Evolutionary conservation across 2,797 vertebrate species (phyloP), one percentile per base, ranked within the genome.

Genomic region (Sciurus vulgaris): DNA sequence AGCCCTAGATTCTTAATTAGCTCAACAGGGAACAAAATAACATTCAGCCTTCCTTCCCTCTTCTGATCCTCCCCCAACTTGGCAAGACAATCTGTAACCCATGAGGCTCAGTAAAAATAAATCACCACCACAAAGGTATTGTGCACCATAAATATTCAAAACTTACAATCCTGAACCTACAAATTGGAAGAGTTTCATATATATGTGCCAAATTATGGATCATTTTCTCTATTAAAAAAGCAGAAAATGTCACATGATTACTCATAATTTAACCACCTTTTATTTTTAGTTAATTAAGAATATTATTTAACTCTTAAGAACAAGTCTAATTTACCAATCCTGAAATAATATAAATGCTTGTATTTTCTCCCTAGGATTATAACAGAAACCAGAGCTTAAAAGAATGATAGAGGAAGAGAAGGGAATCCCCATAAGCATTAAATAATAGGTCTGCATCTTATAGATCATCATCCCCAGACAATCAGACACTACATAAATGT

Each of bases 401-500:
- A 41, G 89, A 95, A 90, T 93, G 87, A 85, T 63, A 72, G 69
- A 74, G 84, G 85, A 97, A 93, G 79, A 93, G 86, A 94, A 93
- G 26, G 51, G 91, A 96, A 97, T 97, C 82, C 97, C 54, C 95
- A 30, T 90, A 96, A 96, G 97, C 72, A 92, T 96, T 96, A 96
- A 96, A 96, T 96, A 97, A 97, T 93, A 96, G 93, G 76, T 33
- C 93, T 93, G 70, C 38, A 86, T 96, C 86, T 85, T 92, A 90
- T 56, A 97, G 87, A 94, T 96, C 94, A 97, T 87, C 94, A 91
- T 97, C 93, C 91, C 94, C 61, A 95, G 96, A 95, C 95, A 96
- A 97, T 96, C 95, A 98, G 97, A 97, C 94, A 97, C 96, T 97
- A 90, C 97, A 97, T 96, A 98, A 97, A 97, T 93, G 92, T 98